A percentile compares a stretch with the other conserved stretches of the same genome.
Evolutionary conservation across 2,888 invertebrate genomes (phyloP).

Genomic region (Caenorhabditis auriculariae): DNA sequence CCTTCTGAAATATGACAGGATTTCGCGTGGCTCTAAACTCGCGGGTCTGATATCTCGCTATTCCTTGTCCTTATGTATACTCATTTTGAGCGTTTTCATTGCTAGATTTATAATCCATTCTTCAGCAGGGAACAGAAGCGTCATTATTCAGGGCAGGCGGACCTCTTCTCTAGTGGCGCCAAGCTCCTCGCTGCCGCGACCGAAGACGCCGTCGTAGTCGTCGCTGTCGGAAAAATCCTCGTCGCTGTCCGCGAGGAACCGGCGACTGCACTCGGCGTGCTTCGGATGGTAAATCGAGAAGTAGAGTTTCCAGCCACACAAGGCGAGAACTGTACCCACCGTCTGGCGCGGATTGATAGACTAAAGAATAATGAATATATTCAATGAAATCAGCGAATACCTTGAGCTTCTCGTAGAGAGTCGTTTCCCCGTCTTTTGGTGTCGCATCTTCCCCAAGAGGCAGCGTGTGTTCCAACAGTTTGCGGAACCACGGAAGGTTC

Average conservation of each 20-base stretch:
- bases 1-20: constrained; percentile 20
- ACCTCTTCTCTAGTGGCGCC: constrained; percentile 26
- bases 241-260: constrained; percentile 22
- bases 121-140: too few species aligned
- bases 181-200: constrained; percentile 26
- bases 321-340: constrained; percentile 88
- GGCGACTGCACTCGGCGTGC: constrained; percentile 70
- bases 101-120: too few species aligned
- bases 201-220: constrained; percentile 19
- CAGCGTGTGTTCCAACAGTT: constrained; percentile 82
- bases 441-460: constrained; percentile 65
- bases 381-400: constrained; percentile 3
- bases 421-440: constrained; percentile 13
- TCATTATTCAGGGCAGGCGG: too few species aligned
- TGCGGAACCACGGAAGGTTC: constrained; percentile 88
- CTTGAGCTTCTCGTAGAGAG: constrained; percentile 44
- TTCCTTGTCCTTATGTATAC: too few species aligned
- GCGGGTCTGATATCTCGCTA: too few species aligned
- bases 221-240: constrained; percentile 13
- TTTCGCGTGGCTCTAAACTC: too few species aligned
- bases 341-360: constrained; percentile 92
- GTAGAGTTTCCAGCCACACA: constrained; percentile 95
- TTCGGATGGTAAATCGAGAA: constrained; percentile 98
- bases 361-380: constrained; percentile 19
- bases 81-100: too few species aligned